Base-by-base conservation (phyloP, 2,797 vertebrate species). In the Crocidura indochinensis region DNA sequence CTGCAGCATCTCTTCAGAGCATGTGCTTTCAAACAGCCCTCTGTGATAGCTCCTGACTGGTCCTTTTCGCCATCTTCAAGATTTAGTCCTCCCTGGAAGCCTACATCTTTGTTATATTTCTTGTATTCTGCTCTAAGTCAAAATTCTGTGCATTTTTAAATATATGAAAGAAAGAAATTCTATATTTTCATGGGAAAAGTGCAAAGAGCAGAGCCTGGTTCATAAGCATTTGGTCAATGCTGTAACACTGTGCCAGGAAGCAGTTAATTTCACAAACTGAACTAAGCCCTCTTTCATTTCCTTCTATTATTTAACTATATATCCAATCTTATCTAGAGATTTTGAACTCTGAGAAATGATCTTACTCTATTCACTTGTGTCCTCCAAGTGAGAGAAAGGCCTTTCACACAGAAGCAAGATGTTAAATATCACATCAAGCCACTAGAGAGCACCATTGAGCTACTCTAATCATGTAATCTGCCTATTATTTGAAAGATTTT, bases 391-490 rank as follows among this genome's bases (percentile, higher is more conserved):
- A 74, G 38, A 51, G 46, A 24, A 80, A 80, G 53, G 65, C n/a
- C 22, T 73, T 77, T 62, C 31, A 11, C 17, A 6, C 6, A 73
- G 2, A 82, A 90, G 89, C 53, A 89, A 92, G 91, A 90, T 47
- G 20, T 82, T 76, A 22, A 68, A n/a, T 84, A 72, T 22, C 11
- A 10, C 65, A 77, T 62, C 2, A 9, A 0, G 51, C 88, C 96
- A 96, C 95, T 81, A 87, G 96, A 26, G 71, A 91, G 94, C 94
- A 88, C 1, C 3, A 71, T 91, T 60, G 93, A 88, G 95, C 96
- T 53, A 91, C 38, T 91, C 27, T 82, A 79, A 72, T 0, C 1
- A 11, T 47, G 49, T 20, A 76, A 17, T 81, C 82, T 8, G 31
- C 29, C 8, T 10, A 51, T 24, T 29, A 14, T 27, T 56, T 64